Evolutionary conservation across 2,888 invertebrate species (phyloP).

Genomic region (Saturnia japonica): DNA sequence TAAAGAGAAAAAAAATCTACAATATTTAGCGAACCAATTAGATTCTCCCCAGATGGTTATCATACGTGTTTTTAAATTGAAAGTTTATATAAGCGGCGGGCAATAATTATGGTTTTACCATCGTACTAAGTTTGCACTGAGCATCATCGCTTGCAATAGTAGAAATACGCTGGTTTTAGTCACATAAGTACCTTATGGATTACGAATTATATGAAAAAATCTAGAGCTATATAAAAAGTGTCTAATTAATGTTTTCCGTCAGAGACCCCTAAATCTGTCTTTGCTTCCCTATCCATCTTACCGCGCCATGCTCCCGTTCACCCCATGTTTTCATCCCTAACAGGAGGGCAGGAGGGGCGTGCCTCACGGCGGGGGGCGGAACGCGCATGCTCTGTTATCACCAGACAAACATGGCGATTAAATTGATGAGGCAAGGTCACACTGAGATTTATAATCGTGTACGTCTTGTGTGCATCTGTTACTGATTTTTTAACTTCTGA

Average conservation of each 20-base stretch:
- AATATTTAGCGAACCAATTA: too few relatives aligned
- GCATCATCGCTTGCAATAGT: neutral
- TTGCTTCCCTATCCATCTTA: constrained; percentile 29
- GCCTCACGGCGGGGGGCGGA: constrained; percentile 61
- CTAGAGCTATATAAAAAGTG: neutral
- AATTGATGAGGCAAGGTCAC: constrained; percentile 23
- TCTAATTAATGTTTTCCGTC: neutral
- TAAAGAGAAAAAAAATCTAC: too few relatives aligned
- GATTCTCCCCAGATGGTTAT: too few relatives aligned
- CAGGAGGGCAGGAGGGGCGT: constrained; percentile 47
- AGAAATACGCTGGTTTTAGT: neutral
- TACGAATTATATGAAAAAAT: too few relatives aligned
- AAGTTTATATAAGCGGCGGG: too few relatives aligned
- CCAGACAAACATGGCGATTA: constrained; percentile 61
- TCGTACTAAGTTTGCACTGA: neutral
- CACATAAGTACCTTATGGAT: too few relatives aligned
- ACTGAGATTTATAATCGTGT: constrained; percentile 9
- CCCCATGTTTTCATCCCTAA: constrained; percentile 27
- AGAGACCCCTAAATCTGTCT: constrained; percentile 20
- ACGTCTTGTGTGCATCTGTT: neutral
- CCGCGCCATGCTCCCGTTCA: constrained; percentile 46
- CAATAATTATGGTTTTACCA: too few relatives aligned
- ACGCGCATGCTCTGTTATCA: constrained; percentile 74
- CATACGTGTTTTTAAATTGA: too few relatives aligned
- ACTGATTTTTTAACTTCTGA: too few relatives aligned